Evolutionary conservation across 2,797 vertebrate species (phyloP), one percentile per base, ranked within the genome.

Genomic region (Sebastes steindachneri): DNA sequence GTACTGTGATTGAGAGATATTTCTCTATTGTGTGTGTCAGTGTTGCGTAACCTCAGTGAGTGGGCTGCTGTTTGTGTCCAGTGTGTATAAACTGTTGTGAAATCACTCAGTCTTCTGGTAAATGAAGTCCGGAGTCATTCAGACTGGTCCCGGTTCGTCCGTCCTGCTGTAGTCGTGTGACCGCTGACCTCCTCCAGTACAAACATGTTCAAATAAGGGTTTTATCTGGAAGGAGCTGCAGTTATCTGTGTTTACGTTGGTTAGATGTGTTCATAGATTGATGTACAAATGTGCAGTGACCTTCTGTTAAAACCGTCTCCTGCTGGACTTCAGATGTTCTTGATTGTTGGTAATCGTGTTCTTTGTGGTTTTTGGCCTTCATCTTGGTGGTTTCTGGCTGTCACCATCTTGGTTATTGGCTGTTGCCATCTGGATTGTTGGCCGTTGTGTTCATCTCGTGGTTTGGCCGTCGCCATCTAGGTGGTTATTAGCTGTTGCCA

Each of bases 11-110:
- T 35, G 14, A 37, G 10, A 28, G 21, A 35, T 3, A 26, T 4
- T 48, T 28, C 15, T 70, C 12, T 26, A 26, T 1, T 26, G 28
- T 57, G 33, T 45, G 31, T 45, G 25, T 69, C 5, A 17, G 33
- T 58, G 77, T 90, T 91, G 64, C 71, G 2, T 86, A 88, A 90
- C 79, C 55, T 71, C 54, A 41, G 51, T 79, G 80, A 69, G 88
- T 82, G 83, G 81, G 88, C 71, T 23, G 82, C 65, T 88, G 84
- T 85, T 86, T 88, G 88, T 64, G 74, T 90, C 66, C 79, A 51
- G 73, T 26, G 23, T 81, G 77, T 83, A 78, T 83, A 72, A 59
- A 80, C 69, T 45, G 54, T 84, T 71, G 70, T 70, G 77, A 82
- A 90, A 84, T 51, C 64, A 58, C 71, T 7, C 57, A 12, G 9